phyloP scores from a whole-genome alignment of 2,113 vertebrate species.

The Ivindomyrus marchei region DNA sequence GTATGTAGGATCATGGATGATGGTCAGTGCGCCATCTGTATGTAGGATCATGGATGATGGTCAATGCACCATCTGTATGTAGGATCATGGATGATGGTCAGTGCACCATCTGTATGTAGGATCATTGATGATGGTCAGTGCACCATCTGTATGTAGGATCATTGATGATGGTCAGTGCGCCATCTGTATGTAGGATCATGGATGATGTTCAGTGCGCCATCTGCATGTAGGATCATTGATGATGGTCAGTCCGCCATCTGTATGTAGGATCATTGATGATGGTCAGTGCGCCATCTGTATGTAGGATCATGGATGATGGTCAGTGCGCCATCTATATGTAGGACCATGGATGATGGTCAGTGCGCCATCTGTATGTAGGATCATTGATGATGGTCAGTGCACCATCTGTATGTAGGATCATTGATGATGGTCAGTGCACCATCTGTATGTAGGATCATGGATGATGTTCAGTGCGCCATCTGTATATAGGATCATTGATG shows the following conservation, averaged over 20 bases:
- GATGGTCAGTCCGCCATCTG: too few species aligned
- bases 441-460: background rate
- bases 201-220: too few species aligned
- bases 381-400: background rate
- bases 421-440: background rate
- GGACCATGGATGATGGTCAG: background rate
- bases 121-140: background rate
- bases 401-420: background rate
- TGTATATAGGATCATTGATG: too few species aligned
- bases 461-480: too few species aligned
- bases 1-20: background rate
- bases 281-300: background rate
- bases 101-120: background rate
- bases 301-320: background rate
- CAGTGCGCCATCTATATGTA: background rate
- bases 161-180: too few species aligned
- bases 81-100: background rate
- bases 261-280: too few species aligned
- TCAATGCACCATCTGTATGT: background rate
- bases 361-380: background rate
- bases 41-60: background rate
- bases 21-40: background rate
- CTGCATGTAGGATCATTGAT: too few species aligned
- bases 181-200: too few species aligned
- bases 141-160: background rate